Base-by-base conservation (phyloP, 2,113 vertebrate species). In the Beaufortia kweichowensis region DNA sequence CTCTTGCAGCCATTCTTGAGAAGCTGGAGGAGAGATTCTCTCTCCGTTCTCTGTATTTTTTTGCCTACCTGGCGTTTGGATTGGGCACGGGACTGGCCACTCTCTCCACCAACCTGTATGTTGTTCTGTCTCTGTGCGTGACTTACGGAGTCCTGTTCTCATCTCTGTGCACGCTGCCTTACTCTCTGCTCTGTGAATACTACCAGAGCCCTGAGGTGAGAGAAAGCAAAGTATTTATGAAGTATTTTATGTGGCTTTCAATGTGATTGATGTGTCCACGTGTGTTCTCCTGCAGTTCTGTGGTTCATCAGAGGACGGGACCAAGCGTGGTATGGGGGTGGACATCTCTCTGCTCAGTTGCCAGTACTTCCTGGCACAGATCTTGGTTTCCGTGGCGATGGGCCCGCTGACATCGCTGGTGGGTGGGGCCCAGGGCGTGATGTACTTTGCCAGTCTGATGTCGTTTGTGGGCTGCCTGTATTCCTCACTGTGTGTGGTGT, bases 261-360 rank as follows among this genome's bases (percentile, higher is more conserved):
- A 71, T 57, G 24, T 71, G 19, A n/a, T 28, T 28, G 26, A 17
- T 28, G n/a, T 75, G n/a, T 75, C 29, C 71, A 19, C 65, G n/a
- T 75, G 46, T 59, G 10, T 41, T 84, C 26, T 78, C 65, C 70
- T 70, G 75, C 90, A 98, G 96, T 98, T 98, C 3, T 91, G 94
- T 75, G 95, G 95, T 84, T 95, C 94, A 0, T 88, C 91, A 0
- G 91, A 84, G 0, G 94, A 96, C 3, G 95, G 95, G 75, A 94
- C 91, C 0, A 91, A 90, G 77, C 92, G 96, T 0, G 96, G 96
- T 39, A 97, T 97, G 96, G 96, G 96, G 1, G 90, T 98, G 81
- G 96, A 98, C 92, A 97, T 98, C 90, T 98, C 96, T 31, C 88
- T 98, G 79, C 95, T 98, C 79, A 98, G 96, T 90, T 98, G 96